These are phyloP conservation scores for Frieseomelitta varia DNA, from an alignment of 1,140 invertebrate genomes.

Conservation along the genomic window DNA sequence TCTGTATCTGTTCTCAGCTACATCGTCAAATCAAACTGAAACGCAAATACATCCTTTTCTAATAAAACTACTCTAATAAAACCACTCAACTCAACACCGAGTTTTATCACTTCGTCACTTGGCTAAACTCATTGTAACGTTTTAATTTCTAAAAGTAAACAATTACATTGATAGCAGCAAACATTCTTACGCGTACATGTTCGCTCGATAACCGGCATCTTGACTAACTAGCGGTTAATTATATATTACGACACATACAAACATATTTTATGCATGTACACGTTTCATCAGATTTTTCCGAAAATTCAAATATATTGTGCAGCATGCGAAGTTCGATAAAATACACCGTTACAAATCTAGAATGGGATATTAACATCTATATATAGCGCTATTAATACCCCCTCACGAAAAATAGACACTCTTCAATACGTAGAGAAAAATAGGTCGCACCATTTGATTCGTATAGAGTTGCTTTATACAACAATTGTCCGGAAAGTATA, in stretches of 20 bases:
- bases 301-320: constrained; percentile 20
- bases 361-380: constrained; percentile 37
- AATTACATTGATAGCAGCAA: constrained; percentile 22
- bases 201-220: constrained; percentile 5
- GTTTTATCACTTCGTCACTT: constrained; percentile 34
- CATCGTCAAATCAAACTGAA: not conserved
- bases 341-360: constrained; percentile 21
- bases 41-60: not conserved
- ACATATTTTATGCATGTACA: constrained; percentile 24
- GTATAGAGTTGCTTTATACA: constrained; percentile 9
- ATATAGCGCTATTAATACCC: not conserved
- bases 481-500: not conserved
- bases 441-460: constrained; percentile 21
- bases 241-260: constrained; percentile 36
- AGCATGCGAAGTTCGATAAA: constrained; percentile 26
- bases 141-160: constrained; percentile 22
- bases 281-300: not conserved
- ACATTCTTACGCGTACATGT: constrained; percentile 3
- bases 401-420: constrained; percentile 26
- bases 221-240: constrained; percentile 46
- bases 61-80: not conserved
- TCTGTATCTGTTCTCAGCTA: not conserved
- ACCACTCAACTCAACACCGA: not conserved
- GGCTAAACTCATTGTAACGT: constrained; percentile 30
- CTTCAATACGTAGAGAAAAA: constrained; percentile 28